Base-by-base conservation (phyloP, 1,140 invertebrate genomes). In the Scaptomyza graminum region DNA sequence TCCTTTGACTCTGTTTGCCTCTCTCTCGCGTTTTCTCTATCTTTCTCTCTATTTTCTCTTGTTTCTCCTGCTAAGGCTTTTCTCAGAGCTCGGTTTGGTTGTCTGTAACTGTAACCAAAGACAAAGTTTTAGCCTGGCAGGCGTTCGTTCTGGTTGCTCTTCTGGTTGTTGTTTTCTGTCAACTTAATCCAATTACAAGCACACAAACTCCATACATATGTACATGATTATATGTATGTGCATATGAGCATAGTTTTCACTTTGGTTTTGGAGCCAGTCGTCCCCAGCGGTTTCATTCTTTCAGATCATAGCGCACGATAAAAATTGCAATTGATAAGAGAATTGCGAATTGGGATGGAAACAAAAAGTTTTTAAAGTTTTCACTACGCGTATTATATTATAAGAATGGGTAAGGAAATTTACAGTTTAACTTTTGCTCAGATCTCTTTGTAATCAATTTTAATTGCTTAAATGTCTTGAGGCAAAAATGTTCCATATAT, bases 181-280 rank as follows among this genome's bases (percentile, higher is more conserved):
- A 82, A 83, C 79, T 88, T 88, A 87, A 87, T 87, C 82, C 82
- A 87, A 87, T 87, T 87, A 87, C 71, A 83, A 67, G 66, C 79
- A 67, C 34, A 66, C 54, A 57, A 11, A 31, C 66, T 34, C 34
- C 16, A 16, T 22, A 37, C 22, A 62, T 44, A 31, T 13, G 15
- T 25, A 43, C n/a, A 44, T 28, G n/a, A n/a, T n/a, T 15, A 63
- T 34, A 69, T 80, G 74, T 57, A 43, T 28, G 18, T 25, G 55
- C 43, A 73, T 76, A 78, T 59, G 66, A 71, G 68, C 61, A 56
- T 85, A 85, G 80, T 85, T 85, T 85, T 77, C 81, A 85, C 80
- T 84, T 76, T 84, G 80, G 80, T 84, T 22, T 85, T 68, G 39
- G 1, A 44, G 71, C 47, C 73, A 70, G 50, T 43, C 60, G 43